phyloP scores from a whole-genome alignment of 1,140 invertebrate genomes.

The Papilio polyxenes region DNA sequence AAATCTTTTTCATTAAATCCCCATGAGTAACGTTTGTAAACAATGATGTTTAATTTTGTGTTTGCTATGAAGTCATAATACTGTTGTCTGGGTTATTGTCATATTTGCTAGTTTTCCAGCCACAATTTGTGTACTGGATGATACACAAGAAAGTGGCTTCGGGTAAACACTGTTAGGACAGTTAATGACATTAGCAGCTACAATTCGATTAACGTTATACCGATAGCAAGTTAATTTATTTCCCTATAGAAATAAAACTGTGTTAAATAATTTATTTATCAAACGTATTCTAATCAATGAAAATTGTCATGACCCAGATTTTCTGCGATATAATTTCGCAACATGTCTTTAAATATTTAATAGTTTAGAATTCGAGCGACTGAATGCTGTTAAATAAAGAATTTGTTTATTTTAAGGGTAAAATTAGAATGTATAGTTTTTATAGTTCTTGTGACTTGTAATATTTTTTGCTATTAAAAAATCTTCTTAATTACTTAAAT shows the following conservation, averaged over 20 bases:
- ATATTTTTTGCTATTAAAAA: no score
- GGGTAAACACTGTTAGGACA: constrained; percentile 26
- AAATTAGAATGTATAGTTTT: no score
- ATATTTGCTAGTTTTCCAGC: neutral
- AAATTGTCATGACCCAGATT: neutral
- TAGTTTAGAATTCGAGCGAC: neutral
- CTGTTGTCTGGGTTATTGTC: neutral
- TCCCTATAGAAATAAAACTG: neutral
- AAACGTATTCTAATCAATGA: neutral
- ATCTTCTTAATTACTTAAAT: no score
- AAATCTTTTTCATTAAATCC: constrained; percentile 6
- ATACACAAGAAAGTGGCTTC: constrained; percentile 24
- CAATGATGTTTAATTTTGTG: neutral
- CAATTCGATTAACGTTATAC: constrained; percentile 29
- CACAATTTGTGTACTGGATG: constrained; percentile 14
- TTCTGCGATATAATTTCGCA: neutral
- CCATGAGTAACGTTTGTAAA: neutral
- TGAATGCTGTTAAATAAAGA: neutral
- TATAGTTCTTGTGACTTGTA: no score
- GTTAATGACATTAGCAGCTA: constrained; percentile 23
- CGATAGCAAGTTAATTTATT: constrained; percentile 12
- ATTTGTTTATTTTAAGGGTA: no score
- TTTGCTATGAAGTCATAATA: neutral
- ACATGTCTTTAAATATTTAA: neutral
- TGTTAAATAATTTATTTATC: neutral